Conservation (phyloP, 2,888 invertebrate species). For the Netelia melanura region DNA sequence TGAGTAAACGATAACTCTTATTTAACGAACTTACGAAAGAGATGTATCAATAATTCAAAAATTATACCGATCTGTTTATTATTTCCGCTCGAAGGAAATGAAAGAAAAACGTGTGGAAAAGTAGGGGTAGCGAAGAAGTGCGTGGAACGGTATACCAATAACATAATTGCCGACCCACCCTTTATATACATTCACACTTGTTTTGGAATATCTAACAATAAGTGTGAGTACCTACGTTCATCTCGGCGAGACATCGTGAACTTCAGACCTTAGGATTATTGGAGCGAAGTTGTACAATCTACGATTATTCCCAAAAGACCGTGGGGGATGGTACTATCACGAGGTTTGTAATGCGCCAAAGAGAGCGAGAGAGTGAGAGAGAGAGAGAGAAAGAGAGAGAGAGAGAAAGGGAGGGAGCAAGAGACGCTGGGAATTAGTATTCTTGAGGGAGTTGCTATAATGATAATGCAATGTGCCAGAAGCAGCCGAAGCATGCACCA, state of each 20-base stretch:
- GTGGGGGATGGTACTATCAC: constrained; percentile 20
- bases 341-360: constrained; percentile 8
- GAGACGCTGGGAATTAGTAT: constrained; percentile 51
- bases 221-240: not conserved
- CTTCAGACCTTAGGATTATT: constrained; percentile 52
- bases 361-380: not conserved
- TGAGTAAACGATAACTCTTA: not conserved
- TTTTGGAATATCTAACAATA: not conserved
- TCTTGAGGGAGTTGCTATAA: constrained; percentile 63
- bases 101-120: too few species aligned
- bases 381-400: not conserved
- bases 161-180: too few species aligned
- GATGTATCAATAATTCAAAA: too few species aligned
- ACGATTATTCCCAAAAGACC: constrained; percentile 52
- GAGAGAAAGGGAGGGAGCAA: constrained; percentile 6
- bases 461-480: constrained; percentile 64
- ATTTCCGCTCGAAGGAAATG: too few species aligned
- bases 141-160: too few species aligned
- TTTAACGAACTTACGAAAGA: not conserved
- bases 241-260: constrained; percentile 7
- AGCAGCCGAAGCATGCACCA: constrained; percentile 33
- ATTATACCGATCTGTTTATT: too few species aligned
- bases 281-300: constrained; percentile 54
- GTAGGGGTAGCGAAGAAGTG: too few species aligned
- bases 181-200: not conserved